phyloP scores from a whole-genome alignment of 1,140 invertebrate species.

The Plutomurus gul region DNA sequence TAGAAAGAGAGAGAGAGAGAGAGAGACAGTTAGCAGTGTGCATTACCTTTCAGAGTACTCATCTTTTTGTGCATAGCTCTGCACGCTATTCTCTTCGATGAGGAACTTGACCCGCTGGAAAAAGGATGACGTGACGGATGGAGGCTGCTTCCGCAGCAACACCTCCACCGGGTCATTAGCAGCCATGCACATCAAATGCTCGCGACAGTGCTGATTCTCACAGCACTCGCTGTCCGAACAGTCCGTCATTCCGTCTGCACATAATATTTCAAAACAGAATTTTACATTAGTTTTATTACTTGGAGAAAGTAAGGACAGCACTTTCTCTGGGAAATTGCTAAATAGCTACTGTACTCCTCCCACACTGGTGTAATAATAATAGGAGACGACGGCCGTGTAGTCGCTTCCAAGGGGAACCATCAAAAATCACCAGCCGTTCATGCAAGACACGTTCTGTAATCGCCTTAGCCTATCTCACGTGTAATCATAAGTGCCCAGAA shows the following conservation, averaged over 20 bases:
- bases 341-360: too few relatives aligned
- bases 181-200: slow-evolving; percentile 90
- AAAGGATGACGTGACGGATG: slow-evolving; percentile 93
- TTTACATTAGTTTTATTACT: too few relatives aligned
- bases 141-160: slow-evolving; percentile 90
- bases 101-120: slow-evolving; percentile 98
- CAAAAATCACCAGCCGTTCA: too few relatives aligned
- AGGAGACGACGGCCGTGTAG: too few relatives aligned
- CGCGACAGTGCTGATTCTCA: slow-evolving; percentile 76
- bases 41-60: slow-evolving; percentile 95
- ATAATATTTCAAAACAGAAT: background rate
- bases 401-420: too few relatives aligned
- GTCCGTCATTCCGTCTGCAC: slow-evolving; percentile 93
- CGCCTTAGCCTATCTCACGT: too few relatives aligned
- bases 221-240: slow-evolving; percentile 98
- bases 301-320: too few relatives aligned
- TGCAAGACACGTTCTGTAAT: too few relatives aligned
- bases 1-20: slow-evolving; percentile 40
- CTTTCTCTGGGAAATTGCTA: too few relatives aligned
- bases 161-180: slow-evolving; percentile 95
- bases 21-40: slow-evolving; percentile 58
- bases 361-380: too few relatives aligned
- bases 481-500: too few relatives aligned
- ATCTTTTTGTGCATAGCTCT: slow-evolving; percentile 95
- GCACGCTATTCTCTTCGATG: slow-evolving; percentile 96